Conservation (phyloP, 2,113 vertebrate species). For the Cheirogaleus medius region DNA sequence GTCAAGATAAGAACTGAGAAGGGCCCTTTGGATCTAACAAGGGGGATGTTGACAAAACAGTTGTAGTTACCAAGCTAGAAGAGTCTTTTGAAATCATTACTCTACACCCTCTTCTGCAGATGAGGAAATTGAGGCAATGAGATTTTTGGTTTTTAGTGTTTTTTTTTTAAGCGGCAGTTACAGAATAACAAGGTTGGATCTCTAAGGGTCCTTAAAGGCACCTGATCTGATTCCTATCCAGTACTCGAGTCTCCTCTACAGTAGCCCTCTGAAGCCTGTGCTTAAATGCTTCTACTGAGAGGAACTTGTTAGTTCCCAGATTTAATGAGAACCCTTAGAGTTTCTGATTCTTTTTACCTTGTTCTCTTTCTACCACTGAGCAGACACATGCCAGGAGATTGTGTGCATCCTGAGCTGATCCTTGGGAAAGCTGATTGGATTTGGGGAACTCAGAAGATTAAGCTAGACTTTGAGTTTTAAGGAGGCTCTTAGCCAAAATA, state of each 20-base stretch:
- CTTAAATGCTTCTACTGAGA: not conserved
- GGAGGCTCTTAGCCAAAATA: not conserved
- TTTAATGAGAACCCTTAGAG: not conserved
- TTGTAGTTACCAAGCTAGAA: not conserved
- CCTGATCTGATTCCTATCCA: not conserved
- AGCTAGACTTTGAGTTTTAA: slow-evolving; percentile 13
- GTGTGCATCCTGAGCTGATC: not conserved
- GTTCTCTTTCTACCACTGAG: not conserved
- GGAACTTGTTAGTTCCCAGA: not conserved
- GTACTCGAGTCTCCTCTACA: not conserved
- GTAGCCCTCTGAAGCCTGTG: not conserved
- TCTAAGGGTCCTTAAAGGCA: not conserved
- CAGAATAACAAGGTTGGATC: not conserved
- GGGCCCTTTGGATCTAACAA: slow-evolving; percentile 30
- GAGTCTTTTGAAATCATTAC: not conserved
- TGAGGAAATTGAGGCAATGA: not conserved
- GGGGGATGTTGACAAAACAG: slow-evolving; percentile 37
- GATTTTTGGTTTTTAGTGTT: not conserved
- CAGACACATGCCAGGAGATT: not conserved
- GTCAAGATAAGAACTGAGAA: slow-evolving; percentile 5
- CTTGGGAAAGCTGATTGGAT: not conserved
- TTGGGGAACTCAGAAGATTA: not conserved
- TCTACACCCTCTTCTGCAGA: slow-evolving; percentile 5
- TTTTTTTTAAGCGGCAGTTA: not conserved
- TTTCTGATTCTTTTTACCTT: not conserved